Evolutionary conservation across 2,113 vertebrate species (phyloP).

Genomic region (Todiramphus chloris): DNA sequence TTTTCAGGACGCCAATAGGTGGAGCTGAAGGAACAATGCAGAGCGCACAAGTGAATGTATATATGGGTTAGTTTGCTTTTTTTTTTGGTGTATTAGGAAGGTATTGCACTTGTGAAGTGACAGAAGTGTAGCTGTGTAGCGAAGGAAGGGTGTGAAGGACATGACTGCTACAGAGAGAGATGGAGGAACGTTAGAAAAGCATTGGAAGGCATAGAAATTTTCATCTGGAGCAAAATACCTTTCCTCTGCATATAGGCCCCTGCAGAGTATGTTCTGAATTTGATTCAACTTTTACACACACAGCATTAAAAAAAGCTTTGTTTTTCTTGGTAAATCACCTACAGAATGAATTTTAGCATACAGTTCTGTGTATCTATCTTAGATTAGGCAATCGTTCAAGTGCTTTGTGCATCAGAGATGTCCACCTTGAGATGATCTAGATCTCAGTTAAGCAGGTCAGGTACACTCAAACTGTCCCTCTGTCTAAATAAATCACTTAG

Average conservation of each 20-base stretch:
- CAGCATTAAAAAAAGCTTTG: background rate
- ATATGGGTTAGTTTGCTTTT: background rate
- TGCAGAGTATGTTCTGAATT: background rate
- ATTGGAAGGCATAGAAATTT: background rate
- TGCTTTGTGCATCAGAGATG: background rate
- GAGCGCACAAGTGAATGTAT: accelerated
- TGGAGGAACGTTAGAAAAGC: background rate
- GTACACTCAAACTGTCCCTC: background rate
- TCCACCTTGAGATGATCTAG: background rate
- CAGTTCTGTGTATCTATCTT: background rate
- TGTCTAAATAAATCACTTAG: conserved; percentile 12
- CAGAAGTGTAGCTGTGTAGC: background rate
- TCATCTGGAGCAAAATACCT: background rate
- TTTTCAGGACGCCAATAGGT: background rate
- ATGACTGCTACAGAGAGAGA: background rate
- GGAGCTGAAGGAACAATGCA: conserved; percentile 11
- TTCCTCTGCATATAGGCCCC: background rate
- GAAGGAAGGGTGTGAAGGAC: background rate
- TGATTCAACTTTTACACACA: background rate
- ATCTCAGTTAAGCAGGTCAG: background rate
- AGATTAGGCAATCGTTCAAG: background rate
- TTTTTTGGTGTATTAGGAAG: background rate
- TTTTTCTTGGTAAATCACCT: background rate
- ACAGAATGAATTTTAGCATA: background rate
- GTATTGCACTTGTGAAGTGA: background rate